Base-by-base conservation (phyloP, 2,113 vertebrate species). In the Trichomycterus rosablanca region DNA sequence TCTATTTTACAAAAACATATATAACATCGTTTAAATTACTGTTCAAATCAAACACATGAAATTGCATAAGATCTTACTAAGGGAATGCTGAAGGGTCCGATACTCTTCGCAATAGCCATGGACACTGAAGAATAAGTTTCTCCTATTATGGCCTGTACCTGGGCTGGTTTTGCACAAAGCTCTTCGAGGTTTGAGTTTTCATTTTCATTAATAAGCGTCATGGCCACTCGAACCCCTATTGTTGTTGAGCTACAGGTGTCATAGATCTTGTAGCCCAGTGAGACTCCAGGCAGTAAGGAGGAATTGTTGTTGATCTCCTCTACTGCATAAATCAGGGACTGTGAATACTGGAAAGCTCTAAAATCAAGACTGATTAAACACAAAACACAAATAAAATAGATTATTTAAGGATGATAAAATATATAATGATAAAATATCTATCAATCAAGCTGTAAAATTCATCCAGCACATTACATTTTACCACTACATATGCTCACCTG, bases 251-350 rank as follows among this genome's bases (percentile, higher is more conserved):
- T 73, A 59, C 86, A 87, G 3, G 67, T 57, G 55, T 88, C 85
- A 51, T 85, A 86, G n/a, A 87, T 74, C 32, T 76, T 77, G 30
- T 86, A 88, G 2, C 85, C 85, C 53, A 87, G n/a, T 55, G 71
- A 71, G 28, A 87, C 55, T 2, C 72, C 80, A 5, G 84, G 86
- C 42, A 88, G 72, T n/a, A 88, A 48, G n/a, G 75, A 56, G 24
- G 81, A 74, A 28, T 75, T 84, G 55, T 86, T 84, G 56, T 88
- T 88, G 14, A 88, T 84, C 62, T 88, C 83, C 32, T 83, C 81
- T 15, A 86, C 76, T 5, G 86, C 82, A 72, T 84, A 88, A 8
- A 84, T 67, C 83, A 86, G 80, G 4, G 84, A 75, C 53, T 84
- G 82, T 16, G 76, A 68, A 65, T 72, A 82, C 55, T 86, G 86